phyloP scores from a whole-genome alignment of 2,888 invertebrate genomes.

The Calliopum simillimum region DNA sequence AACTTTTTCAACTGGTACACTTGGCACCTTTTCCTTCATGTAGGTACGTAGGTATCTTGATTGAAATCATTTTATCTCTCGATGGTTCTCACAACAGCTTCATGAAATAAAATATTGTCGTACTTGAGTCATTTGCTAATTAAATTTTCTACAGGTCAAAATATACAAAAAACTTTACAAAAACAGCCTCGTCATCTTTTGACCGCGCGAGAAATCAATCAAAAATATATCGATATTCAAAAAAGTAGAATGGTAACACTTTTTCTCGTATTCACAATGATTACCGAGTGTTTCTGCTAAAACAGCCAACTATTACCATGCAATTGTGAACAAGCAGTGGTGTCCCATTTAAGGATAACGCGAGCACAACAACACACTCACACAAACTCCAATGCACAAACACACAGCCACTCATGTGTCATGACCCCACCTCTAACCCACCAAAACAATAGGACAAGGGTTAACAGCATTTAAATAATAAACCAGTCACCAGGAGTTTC shows the following conservation, averaged over 20 bases:
- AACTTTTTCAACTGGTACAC: too few relatives aligned
- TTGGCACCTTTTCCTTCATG: too few relatives aligned
- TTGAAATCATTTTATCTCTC: too few relatives aligned
- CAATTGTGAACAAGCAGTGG: conserved; percentile 37
- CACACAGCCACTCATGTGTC: conserved; percentile 41
- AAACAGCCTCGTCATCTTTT: too few relatives aligned
- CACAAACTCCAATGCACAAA: conserved; percentile 36
- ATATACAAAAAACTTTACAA: too few relatives aligned
- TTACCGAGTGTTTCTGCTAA: not conserved
- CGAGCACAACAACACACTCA: conserved; percentile 35
- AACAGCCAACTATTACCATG: not conserved
- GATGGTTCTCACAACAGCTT: too few relatives aligned
- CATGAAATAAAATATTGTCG: too few relatives aligned
- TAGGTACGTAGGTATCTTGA: too few relatives aligned
- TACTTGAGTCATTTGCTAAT: too few relatives aligned
- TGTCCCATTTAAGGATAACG: conserved; percentile 57
- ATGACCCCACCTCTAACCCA: conserved; percentile 61
- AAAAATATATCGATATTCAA: not conserved
- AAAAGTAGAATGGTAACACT: conserved; percentile 39
- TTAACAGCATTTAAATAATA: conserved; percentile 58
- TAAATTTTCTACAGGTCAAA: too few relatives aligned
- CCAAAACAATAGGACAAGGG: conserved; percentile 54
- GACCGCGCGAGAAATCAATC: too few relatives aligned
- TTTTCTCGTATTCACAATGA: conserved; percentile 41
- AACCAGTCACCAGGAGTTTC: conserved; percentile 46